phyloP scores from a whole-genome alignment of 2,797 vertebrate species.

The Cirrhinus molitorella region DNA sequence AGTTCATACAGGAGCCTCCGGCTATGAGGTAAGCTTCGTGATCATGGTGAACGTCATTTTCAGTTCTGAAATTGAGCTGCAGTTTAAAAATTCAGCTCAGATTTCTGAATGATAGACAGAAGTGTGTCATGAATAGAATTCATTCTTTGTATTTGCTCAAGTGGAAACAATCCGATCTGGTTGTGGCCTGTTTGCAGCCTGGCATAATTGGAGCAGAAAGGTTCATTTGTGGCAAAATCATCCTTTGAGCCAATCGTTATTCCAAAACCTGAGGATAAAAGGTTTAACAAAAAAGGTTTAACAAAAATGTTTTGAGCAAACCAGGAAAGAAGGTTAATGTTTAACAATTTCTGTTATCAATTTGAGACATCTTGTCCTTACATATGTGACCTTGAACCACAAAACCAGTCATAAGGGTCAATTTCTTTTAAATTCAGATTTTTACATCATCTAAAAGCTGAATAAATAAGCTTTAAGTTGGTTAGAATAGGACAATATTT shows the following conservation, averaged over 20 bases:
- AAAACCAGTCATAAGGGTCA: no score
- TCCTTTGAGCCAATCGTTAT: not conserved
- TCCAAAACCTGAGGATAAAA: not conserved
- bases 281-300: not conserved
- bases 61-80: not conserved
- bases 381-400: no score
- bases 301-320: no score
- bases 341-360: not conserved
- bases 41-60: not conserved
- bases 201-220: not conserved
- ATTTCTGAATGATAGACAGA: not conserved
- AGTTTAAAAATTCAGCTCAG: not conserved
- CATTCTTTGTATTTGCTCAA: not conserved
- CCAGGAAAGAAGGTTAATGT: not conserved
- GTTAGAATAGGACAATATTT: no score
- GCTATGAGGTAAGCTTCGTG: not conserved
- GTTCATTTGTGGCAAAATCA: not conserved
- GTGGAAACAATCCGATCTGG: not conserved
- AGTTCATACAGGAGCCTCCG: not conserved
- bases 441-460: no score
- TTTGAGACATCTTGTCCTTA: no score
- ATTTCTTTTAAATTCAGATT: no score
- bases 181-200: not conserved
- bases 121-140: not conserved
- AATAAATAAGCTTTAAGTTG: no score